Conservation (phyloP, 1,140 invertebrate species). For the Drosophila setifemur region DNA sequence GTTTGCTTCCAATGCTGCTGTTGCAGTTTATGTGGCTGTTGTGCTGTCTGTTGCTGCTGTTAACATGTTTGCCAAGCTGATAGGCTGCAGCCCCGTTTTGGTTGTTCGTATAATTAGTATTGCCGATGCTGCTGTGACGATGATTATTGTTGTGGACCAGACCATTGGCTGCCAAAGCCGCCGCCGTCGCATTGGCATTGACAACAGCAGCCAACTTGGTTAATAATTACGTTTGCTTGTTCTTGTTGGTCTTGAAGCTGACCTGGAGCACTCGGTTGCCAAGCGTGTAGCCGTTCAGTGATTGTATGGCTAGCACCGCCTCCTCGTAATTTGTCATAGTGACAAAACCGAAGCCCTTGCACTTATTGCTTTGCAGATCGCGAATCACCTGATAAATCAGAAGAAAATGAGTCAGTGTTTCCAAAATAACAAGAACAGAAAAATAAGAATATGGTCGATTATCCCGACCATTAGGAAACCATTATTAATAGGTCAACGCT, state of each 20-base stretch:
- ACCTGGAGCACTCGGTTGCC: constrained; percentile 99
- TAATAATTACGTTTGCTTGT: constrained; percentile 91
- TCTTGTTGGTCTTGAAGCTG: constrained; percentile 98
- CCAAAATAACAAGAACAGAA: too few species aligned
- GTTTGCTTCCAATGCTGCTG: constrained; percentile 30
- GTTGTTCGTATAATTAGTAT: constrained; percentile 16
- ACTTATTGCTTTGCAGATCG: constrained; percentile 98
- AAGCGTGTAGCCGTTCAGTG: constrained; percentile 98
- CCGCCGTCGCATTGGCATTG: constrained; percentile 78
- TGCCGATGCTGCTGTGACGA: constrained; percentile 39
- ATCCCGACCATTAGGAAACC: too few species aligned
- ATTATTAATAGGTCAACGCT: too few species aligned
- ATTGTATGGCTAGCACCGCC: constrained; percentile 98
- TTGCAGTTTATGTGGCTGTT: constrained; percentile 31
- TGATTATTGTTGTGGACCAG: constrained; percentile 59
- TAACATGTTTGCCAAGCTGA: constrained; percentile 46
- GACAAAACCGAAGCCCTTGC: constrained; percentile 99
- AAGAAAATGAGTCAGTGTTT: too few species aligned
- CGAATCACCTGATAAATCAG: constrained; percentile 93
- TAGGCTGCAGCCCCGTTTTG: constrained; percentile 17
- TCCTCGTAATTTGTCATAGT: constrained; percentile 99
- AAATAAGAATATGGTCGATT: too few species aligned
- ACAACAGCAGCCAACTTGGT: constrained; percentile 82
- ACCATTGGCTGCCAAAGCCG: constrained; percentile 70
- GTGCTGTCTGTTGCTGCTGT: constrained; percentile 52